Percentiles rank a stretch among this genome's conserved stretches.
These are phyloP conservation scores for Globodera rostochiensis DNA, from an alignment of 1,140 invertebrate species.

Conservation along the genomic window DNA sequence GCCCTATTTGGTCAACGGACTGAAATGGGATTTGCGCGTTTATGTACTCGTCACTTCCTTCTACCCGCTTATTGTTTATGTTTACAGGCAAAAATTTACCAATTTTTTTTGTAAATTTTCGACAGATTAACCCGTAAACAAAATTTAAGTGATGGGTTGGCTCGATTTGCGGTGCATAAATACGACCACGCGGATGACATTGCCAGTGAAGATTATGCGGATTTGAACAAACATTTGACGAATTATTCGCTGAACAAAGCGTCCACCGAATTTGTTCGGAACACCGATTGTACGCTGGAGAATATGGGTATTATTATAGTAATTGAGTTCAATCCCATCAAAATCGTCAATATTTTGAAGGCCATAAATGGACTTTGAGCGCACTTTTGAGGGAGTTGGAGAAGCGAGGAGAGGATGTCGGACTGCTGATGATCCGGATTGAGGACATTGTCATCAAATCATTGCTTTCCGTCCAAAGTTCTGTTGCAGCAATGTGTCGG, in stretches of 20 bases:
- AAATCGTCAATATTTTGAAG: constrained; percentile 5
- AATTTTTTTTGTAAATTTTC: constrained; percentile 63
- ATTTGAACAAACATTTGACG: constrained; percentile 76
- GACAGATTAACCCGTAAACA: constrained; percentile 52
- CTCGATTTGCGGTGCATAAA: constrained; percentile 83
- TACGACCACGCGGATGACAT: constrained; percentile 49
- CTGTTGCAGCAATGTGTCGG: constrained; percentile 38
- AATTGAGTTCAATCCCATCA: constrained; percentile 36
- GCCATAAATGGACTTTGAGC: constrained; percentile 70
- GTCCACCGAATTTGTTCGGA: constrained; percentile 51
- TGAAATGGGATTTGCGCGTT: constrained; percentile 91
- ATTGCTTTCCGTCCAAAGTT: constrained; percentile 68
- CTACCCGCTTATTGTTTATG: constrained; percentile 85
- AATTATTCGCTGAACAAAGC: constrained; percentile 94
- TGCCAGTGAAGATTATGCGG: constrained; percentile 13
- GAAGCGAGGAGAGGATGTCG: constrained; percentile 67
- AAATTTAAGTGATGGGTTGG: constrained; percentile 79
- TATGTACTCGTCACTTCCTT: constrained; percentile 94
- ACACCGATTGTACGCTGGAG: constrained; percentile 26
- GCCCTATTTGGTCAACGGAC: constrained; percentile 86
- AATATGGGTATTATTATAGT: constrained; percentile 18
- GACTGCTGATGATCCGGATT: constrained; percentile 70
- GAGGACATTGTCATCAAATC: constrained; percentile 71
- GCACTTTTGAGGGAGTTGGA: constrained; percentile 68
- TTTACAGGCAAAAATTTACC: constrained; percentile 66